A percentile compares a stretch with the other conserved stretches of the same genome.
phyloP scores from a whole-genome alignment of 2,888 invertebrate genomes.

The Troides oblongomaculatus region DNA sequence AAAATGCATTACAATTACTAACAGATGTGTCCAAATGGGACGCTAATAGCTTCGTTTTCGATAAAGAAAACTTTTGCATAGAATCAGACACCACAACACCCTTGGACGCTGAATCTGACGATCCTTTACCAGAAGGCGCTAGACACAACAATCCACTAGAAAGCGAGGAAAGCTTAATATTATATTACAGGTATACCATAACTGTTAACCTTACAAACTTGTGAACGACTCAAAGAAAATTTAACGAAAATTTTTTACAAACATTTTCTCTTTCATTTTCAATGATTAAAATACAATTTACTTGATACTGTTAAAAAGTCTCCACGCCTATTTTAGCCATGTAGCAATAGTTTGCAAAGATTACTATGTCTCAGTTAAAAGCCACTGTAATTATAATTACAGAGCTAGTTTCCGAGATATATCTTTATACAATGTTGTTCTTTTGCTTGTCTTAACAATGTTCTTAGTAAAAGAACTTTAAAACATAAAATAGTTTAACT shows the following conservation, averaged over 20 bases:
- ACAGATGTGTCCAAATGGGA: conserved; percentile 80
- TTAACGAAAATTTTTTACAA: too few relatives aligned
- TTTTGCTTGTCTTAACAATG: too few relatives aligned
- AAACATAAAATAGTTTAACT: too few relatives aligned
- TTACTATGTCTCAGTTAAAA: too few relatives aligned
- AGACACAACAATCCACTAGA: conserved; percentile 74
- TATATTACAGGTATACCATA: conserved; percentile 70
- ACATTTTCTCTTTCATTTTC: too few relatives aligned
- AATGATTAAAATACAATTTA: too few relatives aligned
- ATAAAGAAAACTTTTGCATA: conserved; percentile 77
- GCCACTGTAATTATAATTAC: too few relatives aligned
- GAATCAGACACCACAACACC: conserved; percentile 69
- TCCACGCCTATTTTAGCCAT: too few relatives aligned
- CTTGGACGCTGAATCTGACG: conserved; percentile 75
- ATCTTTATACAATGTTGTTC: too few relatives aligned
- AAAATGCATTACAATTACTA: conserved; percentile 77
- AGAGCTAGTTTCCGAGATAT: too few relatives aligned
- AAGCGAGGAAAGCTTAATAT: conserved; percentile 64
- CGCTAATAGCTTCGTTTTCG: conserved; percentile 76
- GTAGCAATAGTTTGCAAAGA: too few relatives aligned
- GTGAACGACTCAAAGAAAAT: not conserved
- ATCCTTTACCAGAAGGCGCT: conserved; percentile 63
- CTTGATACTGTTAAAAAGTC: too few relatives aligned
- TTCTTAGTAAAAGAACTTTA: not conserved
- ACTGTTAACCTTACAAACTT: not conserved